Conservation (phyloP, 92 coral and sea anemone species). For the Porites rus region DNA sequence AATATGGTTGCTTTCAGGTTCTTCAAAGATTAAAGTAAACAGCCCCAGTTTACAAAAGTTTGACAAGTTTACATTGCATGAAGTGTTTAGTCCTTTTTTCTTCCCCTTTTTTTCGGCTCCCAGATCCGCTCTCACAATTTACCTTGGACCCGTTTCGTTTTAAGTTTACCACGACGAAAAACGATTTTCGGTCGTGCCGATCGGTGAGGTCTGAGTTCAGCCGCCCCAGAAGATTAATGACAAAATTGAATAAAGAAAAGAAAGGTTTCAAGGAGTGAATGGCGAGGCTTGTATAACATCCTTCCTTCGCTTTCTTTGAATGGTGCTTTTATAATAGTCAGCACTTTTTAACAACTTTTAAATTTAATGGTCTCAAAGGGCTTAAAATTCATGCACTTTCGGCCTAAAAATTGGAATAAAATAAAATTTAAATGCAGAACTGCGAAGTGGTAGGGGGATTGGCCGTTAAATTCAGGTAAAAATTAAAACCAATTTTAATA, state of each 20-base stretch:
- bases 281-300: not conserved
- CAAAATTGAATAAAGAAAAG: not conserved
- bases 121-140: not conserved
- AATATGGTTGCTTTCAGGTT: no score
- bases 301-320: not conserved
- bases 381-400: not conserved
- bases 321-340: no score
- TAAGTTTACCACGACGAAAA: not conserved
- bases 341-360: slow-evolving; percentile 1
- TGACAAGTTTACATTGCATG: not conserved
- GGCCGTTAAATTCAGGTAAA: no score
- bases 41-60: not conserved
- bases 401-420: no score
- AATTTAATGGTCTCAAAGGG: not conserved
- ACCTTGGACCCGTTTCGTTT: not conserved
- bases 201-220: no score
- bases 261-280: not conserved
- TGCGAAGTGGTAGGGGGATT: no score
- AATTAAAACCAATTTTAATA: no score
- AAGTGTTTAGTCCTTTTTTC: not conserved
- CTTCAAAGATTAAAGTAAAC: not conserved
- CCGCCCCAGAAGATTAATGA: not conserved
- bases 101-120: not conserved
- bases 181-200: not conserved
- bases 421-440: no score